Evolutionary conservation across 1,140 invertebrate species (phyloP).

Genomic region (Campodea augens): DNA sequence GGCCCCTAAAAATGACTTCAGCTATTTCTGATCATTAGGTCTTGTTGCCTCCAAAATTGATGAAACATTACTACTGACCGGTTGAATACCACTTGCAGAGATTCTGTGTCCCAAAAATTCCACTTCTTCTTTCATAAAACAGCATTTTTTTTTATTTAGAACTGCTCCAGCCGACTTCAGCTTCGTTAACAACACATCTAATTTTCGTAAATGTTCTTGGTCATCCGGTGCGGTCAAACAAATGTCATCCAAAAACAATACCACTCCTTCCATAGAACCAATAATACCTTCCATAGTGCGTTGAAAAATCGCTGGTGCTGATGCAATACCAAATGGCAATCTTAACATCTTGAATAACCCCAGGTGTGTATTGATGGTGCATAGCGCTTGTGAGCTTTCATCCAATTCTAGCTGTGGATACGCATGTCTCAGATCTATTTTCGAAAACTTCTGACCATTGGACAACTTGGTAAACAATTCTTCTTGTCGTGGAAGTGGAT

Average conservation of each 20-base stretch:
- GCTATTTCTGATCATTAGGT: constrained; percentile 11
- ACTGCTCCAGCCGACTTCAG: neutral
- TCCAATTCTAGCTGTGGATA: neutral
- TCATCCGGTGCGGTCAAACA: neutral
- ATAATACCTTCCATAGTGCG: neutral
- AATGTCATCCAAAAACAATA: neutral
- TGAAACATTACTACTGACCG: constrained; percentile 14
- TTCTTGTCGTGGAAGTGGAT: neutral
- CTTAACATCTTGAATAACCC: neutral
- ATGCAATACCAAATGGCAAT: neutral
- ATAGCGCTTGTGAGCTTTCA: neutral
- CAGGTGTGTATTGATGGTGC: neutral
- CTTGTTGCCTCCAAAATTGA: constrained; percentile 10
- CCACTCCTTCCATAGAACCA: constrained; percentile 4
- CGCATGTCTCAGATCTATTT: neutral
- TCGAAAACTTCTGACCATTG: neutral
- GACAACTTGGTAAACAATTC: neutral
- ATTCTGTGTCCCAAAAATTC: constrained; percentile 15
- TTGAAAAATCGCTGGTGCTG: neutral
- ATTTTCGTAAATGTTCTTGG: neutral
- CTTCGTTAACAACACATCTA: neutral
- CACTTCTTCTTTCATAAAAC: constrained; percentile 5
- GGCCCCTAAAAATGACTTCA: constrained; percentile 12
- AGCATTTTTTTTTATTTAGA: neutral
- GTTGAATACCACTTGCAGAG: constrained; percentile 14